phyloP scores from a whole-genome alignment of 2,888 invertebrate genomes.

The Bursaphelenchus okinawaensis region DNA sequence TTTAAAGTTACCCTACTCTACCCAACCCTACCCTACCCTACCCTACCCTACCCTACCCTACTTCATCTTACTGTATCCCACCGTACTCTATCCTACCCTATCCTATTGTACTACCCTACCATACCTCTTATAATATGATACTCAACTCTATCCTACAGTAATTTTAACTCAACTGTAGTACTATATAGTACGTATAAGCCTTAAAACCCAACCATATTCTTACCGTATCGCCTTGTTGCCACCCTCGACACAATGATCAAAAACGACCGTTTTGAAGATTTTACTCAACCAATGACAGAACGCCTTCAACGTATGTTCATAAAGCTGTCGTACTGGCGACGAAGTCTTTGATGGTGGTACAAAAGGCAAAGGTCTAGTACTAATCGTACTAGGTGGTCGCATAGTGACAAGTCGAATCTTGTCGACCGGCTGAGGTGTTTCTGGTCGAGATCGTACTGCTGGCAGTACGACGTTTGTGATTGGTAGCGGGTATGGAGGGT shows the following conservation, averaged over 20 bases:
- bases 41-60: no score
- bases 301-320: conserved; percentile 50
- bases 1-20: not conserved
- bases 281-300: conserved; percentile 54
- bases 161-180: no score
- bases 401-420: conserved; percentile 13
- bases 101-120: no score
- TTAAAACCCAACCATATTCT: not conserved
- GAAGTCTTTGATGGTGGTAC: conserved; percentile 1
- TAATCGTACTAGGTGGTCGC: conserved; percentile 8
- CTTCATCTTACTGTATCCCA: no score
- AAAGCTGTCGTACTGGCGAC: conserved; percentile 34
- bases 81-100: no score
- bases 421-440: not conserved
- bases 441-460: conserved; percentile 3
- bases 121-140: no score
- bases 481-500: not conserved
- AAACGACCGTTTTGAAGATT: conserved; percentile 48
- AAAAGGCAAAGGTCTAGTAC: not conserved
- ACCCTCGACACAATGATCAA: conserved; percentile 48
- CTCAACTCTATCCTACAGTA: no score
- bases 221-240: conserved; percentile 51
- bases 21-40: no score
- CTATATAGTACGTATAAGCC: no score
- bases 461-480: conserved; percentile 1